A percentile compares a stretch with the other conserved stretches of the same genome.
Evolutionary conservation across 2,888 invertebrate species (phyloP).

Genomic region (Monoplex corrugatus): DNA sequence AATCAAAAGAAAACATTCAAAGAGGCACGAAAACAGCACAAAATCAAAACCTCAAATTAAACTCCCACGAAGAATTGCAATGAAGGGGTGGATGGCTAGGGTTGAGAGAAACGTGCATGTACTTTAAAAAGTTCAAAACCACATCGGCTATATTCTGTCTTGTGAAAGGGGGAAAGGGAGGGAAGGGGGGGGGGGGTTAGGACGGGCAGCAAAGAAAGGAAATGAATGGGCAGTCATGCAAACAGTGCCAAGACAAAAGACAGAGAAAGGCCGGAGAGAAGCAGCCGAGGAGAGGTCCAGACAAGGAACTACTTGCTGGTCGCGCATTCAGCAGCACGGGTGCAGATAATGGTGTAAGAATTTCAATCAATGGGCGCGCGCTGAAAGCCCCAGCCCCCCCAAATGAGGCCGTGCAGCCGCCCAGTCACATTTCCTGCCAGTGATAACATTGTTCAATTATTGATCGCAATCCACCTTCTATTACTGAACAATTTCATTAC

Average conservation of each 20-base stretch:
- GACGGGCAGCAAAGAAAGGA: background rate
- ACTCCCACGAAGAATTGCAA: background rate
- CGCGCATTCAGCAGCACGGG: slow-evolving; percentile 47
- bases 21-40: background rate
- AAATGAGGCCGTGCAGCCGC: slow-evolving; percentile 36
- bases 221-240: slow-evolving; percentile 44
- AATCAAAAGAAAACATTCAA: background rate
- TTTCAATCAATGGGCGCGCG: slow-evolving; percentile 49
- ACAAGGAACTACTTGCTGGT: slow-evolving; percentile 36
- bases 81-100: background rate
- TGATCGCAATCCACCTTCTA: slow-evolving; percentile 52
- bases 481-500: slow-evolving; percentile 55
- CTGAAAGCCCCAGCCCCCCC: slow-evolving; percentile 28
- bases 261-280: background rate
- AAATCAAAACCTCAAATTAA: background rate
- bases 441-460: slow-evolving; percentile 56
- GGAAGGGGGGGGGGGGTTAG: background rate
- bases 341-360: slow-evolving; percentile 50
- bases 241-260: slow-evolving; percentile 23
- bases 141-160: too few species aligned
- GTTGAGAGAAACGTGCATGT: too few species aligned
- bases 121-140: too few species aligned
- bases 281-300: slow-evolving; percentile 4
- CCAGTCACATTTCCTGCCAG: slow-evolving; percentile 48
- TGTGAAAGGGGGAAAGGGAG: background rate